A percentile compares a stretch with the other conserved stretches of the same genome.
Evolutionary conservation across 2,797 vertebrate species (phyloP).

Genomic region (Neosilurus hyrtlii): DNA sequence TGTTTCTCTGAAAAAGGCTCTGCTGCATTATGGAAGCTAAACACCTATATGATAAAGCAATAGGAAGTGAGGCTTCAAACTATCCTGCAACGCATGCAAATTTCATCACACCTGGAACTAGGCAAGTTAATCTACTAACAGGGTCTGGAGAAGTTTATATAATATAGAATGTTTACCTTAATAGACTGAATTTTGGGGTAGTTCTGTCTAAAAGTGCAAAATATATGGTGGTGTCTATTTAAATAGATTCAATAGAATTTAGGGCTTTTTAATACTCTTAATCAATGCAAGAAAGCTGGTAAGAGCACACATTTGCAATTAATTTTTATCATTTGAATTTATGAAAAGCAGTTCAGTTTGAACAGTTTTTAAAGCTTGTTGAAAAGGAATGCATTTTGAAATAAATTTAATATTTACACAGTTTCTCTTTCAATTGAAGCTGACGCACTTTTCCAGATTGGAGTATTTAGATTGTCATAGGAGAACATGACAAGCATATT

Average conservation of each 20-base stretch:
- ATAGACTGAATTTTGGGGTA: not conserved
- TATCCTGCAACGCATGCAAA: not conserved
- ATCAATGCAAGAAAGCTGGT: constrained; percentile 61
- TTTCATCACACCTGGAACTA: not conserved
- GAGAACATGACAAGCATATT: constrained; percentile 65
- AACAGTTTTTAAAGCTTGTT: constrained; percentile 70
- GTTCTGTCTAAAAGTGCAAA: not conserved
- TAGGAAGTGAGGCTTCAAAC: not conserved
- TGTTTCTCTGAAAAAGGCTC: constrained; percentile 1
- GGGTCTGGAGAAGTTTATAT: not conserved
- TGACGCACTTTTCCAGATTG: constrained; percentile 64
- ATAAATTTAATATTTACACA: constrained; percentile 64
- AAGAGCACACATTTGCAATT: constrained; percentile 62
- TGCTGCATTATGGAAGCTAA: constrained; percentile 25
- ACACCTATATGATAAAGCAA: constrained; percentile 18
- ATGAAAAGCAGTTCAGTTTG: constrained; percentile 56
- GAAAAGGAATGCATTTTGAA: constrained; percentile 65
- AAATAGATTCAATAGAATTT: constrained; percentile 30
- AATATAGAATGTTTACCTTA: not conserved
- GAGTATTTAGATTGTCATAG: constrained; percentile 73
- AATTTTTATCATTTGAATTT: constrained; percentile 66
- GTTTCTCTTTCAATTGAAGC: constrained; percentile 44
- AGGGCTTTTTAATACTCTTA: constrained; percentile 60
- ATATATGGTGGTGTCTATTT: not conserved
- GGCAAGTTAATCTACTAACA: not conserved